These are phyloP conservation scores for Dromiciops gliroides DNA, from an alignment of 2,113 vertebrate species.

Conservation along the genomic window DNA sequence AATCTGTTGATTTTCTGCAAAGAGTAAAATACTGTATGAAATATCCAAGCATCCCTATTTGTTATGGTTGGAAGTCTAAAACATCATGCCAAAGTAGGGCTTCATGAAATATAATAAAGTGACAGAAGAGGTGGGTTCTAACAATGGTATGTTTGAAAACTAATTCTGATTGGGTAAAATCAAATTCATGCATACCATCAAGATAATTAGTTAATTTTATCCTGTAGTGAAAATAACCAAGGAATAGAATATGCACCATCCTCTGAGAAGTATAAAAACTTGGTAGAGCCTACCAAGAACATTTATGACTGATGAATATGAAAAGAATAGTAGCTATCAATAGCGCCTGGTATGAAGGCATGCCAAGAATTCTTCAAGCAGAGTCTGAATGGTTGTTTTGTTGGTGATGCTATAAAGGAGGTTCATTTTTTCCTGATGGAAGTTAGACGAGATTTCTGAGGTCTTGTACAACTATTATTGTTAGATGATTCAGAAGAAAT, in stretches of 20 bases:
- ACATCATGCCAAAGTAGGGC: not conserved
- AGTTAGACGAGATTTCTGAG: not conserved
- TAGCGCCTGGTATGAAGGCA: not conserved
- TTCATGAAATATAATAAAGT: not conserved
- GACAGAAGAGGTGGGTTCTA: too few relatives aligned
- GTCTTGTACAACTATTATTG: not conserved
- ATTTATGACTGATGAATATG: not conserved
- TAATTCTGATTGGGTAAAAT: not conserved
- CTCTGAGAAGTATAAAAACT: not conserved
- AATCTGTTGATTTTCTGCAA: not conserved
- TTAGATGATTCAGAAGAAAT: not conserved
- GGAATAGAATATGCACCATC: not conserved
- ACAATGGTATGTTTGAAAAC: not conserved
- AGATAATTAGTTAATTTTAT: not conserved
- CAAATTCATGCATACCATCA: not conserved
- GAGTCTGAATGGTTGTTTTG: not conserved
- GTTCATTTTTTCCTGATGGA: not conserved
- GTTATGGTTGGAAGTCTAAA: not conserved
- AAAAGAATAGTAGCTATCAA: not conserved
- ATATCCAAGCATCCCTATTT: not conserved
- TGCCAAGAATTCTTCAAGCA: not conserved
- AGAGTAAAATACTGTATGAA: not conserved
- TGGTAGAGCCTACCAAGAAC: not conserved
- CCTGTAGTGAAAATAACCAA: not conserved
- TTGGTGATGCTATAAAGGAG: not conserved